Evolutionary conservation across 2,113 vertebrate species (phyloP), one percentile per base, ranked within the genome.

Genomic region (Esox niger): DNA sequence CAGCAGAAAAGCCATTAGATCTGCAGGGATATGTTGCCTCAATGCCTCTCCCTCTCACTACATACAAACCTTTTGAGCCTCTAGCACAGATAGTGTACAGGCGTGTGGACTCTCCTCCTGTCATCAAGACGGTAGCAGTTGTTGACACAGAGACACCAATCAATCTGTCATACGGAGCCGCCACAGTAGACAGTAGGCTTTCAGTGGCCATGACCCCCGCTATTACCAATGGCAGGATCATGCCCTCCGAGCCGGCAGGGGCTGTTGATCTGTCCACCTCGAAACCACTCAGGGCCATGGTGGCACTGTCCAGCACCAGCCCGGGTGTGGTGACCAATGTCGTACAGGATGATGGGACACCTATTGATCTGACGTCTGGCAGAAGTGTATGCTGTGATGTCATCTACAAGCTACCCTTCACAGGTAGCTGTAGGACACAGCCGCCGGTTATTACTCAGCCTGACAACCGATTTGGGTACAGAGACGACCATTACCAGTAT

Each of bases 351-450:
- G 94, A 96, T 79, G 94, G 94, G 70, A 95, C 93, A 49, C 97
- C 97, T 75, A 93, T 99, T 26, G 97, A 99, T 83, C 87, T 99
- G 62, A 99, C 97, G 68, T 94, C 95, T 72, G 95, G 95, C 31
- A 93, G 95, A 71, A 92, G 92, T 67, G 95, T 97, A 66, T 99
- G 97, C 84, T 99, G 97, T 87, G 96, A 98, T 86, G 84, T 99
- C 67, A 95, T 99, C 79, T 98, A 98, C 84, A 97, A 93, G 77
- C 86, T 99, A 54, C 97, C 97, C 29, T 99, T 98, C 86, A 94
- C 95, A 65, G 93, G 94, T 79, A 98, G 91, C 79, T 99, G 96
- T 73, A 94, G 93, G 69, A 90, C 93, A 78, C 93, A 93, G 67
- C 93, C 95, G 30, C 92, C 95, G 1, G 86, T 94, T 73, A 89